phyloP scores from a whole-genome alignment of 2,888 invertebrate species.

The Frankliniella intonsa region DNA sequence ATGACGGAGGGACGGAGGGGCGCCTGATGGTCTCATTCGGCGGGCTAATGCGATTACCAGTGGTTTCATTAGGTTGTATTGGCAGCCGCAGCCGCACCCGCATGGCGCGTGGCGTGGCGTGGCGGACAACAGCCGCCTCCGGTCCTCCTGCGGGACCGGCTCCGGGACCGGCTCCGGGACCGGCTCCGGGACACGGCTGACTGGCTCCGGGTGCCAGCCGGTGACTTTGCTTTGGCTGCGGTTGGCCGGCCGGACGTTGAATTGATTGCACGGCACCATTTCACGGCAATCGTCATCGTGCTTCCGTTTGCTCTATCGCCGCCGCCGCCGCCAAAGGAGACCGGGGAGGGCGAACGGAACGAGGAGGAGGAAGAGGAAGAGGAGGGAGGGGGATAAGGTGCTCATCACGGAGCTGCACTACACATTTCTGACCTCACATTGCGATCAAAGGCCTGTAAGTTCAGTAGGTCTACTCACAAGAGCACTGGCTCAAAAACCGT shows the following conservation, averaged over 20 bases:
- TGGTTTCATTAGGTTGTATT: constrained; percentile 17
- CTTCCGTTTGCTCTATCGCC: not conserved
- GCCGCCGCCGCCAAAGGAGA: not conserved
- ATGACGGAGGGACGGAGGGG: not conserved
- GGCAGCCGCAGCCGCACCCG: constrained; percentile 12
- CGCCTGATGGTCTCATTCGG: not conserved
- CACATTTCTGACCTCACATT: no score
- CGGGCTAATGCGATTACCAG: constrained; percentile 12
- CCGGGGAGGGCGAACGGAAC: no score
- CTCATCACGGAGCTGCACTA: no score
- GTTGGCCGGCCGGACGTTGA: not conserved
- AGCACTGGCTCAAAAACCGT: no score
- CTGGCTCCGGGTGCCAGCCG: not conserved
- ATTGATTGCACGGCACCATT: not conserved
- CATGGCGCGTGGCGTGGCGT: not conserved
- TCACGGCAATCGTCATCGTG: not conserved
- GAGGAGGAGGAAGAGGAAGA: no score
- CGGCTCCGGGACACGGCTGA: not conserved
- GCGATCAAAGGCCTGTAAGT: no score
- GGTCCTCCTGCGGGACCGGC: not conserved
- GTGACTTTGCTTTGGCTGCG: not conserved
- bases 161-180: not conserved
- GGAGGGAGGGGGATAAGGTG: no score
- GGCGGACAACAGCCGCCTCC: not conserved
- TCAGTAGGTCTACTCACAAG: no score